phyloP scores from a whole-genome alignment of 2,113 vertebrate species.

The Rutilus rutilus region DNA sequence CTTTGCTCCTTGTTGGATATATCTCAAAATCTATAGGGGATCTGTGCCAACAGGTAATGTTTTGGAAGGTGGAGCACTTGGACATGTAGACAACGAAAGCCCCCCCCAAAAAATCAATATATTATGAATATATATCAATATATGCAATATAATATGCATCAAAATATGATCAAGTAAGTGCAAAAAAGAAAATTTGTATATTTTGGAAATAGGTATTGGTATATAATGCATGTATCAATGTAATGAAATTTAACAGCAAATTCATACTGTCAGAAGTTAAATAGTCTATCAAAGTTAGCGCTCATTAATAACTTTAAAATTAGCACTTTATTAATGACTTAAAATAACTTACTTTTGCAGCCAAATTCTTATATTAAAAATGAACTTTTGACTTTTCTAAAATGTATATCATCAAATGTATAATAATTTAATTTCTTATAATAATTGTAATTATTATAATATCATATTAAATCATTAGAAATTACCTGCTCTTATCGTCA shows the following conservation, averaged over 20 bases:
- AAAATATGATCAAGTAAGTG: neutral
- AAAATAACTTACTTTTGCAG: neutral
- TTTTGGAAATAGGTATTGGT: neutral
- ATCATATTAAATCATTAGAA: neutral
- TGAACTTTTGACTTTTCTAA: too few species aligned
- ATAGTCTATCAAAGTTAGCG: neutral
- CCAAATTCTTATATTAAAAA: too few species aligned
- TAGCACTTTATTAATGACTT: neutral
- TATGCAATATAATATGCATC: neutral
- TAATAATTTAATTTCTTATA: neutral
- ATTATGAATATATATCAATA: too few species aligned
- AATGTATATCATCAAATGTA: neutral
- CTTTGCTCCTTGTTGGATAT: conserved; percentile 44
- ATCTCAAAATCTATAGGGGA: conserved; percentile 19
- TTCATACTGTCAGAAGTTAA: neutral
- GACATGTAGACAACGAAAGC: neutral
- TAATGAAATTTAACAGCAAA: neutral
- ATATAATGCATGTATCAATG: too few species aligned
- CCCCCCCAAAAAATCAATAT: neutral
- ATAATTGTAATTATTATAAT: too few species aligned
- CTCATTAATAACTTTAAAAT: neutral
- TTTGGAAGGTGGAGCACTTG: neutral
- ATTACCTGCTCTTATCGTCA: conserved; percentile 24
- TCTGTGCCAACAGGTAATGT: conserved; percentile 8
- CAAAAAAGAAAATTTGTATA: neutral